Conservation (phyloP, 2,113 vertebrate genomes). For the Thryonomys swinderianus region DNA sequence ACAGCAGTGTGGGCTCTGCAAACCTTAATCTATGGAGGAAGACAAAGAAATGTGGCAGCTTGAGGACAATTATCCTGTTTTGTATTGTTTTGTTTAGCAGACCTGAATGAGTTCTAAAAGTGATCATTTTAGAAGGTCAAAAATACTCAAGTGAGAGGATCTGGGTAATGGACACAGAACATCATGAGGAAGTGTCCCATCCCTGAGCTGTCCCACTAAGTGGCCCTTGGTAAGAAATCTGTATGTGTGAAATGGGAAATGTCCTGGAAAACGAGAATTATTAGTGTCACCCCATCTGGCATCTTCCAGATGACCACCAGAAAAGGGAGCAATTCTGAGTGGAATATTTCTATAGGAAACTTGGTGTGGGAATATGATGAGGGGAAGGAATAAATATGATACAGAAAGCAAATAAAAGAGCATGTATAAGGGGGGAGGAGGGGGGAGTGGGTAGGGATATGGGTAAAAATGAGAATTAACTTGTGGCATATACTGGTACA, state of each 20-base stretch:
- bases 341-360: too few relatives aligned
- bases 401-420: too few relatives aligned
- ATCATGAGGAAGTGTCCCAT: not conserved
- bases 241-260: not conserved
- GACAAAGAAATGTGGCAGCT: slow-evolving; percentile 17
- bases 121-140: slow-evolving; percentile 39
- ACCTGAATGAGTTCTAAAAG: slow-evolving; percentile 42
- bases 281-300: not conserved
- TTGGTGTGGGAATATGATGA: too few relatives aligned
- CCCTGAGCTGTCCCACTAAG: not conserved
- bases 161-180: not conserved
- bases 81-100: slow-evolving; percentile 38
- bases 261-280: slow-evolving; percentile 5
- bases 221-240: not conserved
- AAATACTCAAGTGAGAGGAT: slow-evolving; percentile 41
- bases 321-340: not conserved
- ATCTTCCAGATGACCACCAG: slow-evolving; percentile 33
- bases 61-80: slow-evolving; percentile 1
- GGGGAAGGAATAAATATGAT: too few relatives aligned
- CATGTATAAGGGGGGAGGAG: too few relatives aligned
- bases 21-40: slow-evolving; percentile 27
- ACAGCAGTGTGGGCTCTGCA: slow-evolving; percentile 39
- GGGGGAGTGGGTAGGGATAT: too few relatives aligned
- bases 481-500: too few relatives aligned
- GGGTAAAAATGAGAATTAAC: too few relatives aligned